A percentile compares a stretch with the other conserved stretches of the same genome.
Evolutionary conservation across 2,113 vertebrate genomes (phyloP).

Genomic region (Pseudorhombus dupliciocellatus): DNA sequence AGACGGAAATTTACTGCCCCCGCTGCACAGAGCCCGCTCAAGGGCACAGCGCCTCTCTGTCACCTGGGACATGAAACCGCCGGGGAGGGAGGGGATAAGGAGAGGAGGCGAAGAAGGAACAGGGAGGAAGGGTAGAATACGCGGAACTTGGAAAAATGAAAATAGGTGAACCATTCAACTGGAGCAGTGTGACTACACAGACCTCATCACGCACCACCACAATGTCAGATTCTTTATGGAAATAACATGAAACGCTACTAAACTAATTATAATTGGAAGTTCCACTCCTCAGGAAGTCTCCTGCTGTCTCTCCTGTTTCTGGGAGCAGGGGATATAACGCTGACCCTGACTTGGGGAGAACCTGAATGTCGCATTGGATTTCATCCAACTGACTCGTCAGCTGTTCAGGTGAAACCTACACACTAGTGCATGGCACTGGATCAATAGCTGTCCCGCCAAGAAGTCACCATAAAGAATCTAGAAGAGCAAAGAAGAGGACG

Average conservation of each 20-base stretch:
- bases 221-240: neutral
- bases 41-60: slow-evolving; percentile 62
- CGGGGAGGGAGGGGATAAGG: slow-evolving; percentile 9
- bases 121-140: neutral
- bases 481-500: slow-evolving; percentile 28
- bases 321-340: slow-evolving; percentile 13
- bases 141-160: slow-evolving; percentile 3
- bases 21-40: slow-evolving; percentile 58
- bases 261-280: neutral
- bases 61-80: slow-evolving; percentile 59
- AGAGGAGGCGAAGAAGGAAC: neutral
- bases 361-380: slow-evolving; percentile 62
- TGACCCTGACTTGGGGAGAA: slow-evolving; percentile 50
- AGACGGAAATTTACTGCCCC: slow-evolving; percentile 57
- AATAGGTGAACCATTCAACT: slow-evolving; percentile 21
- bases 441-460: slow-evolving; percentile 56
- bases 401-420: slow-evolving; percentile 67
- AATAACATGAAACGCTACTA: too few species aligned
- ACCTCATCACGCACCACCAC: neutral
- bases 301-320: slow-evolving; percentile 27
- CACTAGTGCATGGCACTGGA: slow-evolving; percentile 43
- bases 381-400: slow-evolving; percentile 68
- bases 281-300: slow-evolving; percentile 12
- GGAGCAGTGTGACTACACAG: slow-evolving; percentile 8
- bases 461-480: slow-evolving; percentile 42